Conservation (phyloP, 1,140 invertebrate genomes). For the Zaprionus africanus region DNA sequence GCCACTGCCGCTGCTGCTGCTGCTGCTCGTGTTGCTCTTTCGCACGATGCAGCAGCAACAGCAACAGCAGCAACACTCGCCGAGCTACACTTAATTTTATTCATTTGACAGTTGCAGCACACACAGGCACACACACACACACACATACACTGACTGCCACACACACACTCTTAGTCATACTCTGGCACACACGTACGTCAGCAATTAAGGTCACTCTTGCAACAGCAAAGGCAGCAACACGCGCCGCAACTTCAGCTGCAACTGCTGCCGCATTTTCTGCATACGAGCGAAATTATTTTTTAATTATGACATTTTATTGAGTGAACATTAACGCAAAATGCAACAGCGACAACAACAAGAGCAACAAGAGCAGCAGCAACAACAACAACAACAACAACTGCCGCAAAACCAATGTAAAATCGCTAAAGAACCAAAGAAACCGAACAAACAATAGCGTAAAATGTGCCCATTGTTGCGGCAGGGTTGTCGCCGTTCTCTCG, state of each 20-base stretch:
- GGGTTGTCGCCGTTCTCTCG: background rate
- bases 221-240: slow-evolving; percentile 18
- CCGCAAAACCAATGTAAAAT: slow-evolving; percentile 26
- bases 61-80: slow-evolving; percentile 35
- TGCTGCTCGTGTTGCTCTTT: slow-evolving; percentile 44
- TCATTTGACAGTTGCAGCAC: slow-evolving; percentile 79
- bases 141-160: background rate
- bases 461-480: slow-evolving; percentile 23
- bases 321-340: slow-evolving; percentile 71
- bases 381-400: slow-evolving; percentile 41
- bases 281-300: slow-evolving; percentile 67
- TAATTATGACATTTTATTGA: slow-evolving; percentile 82
- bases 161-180: slow-evolving; percentile 18
- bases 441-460: background rate
- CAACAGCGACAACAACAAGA: background rate
- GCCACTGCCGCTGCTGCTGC: slow-evolving; percentile 60
- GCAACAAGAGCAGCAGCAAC: background rate
- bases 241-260: slow-evolving; percentile 38
- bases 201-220: slow-evolving; percentile 77
- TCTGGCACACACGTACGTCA: slow-evolving; percentile 65
- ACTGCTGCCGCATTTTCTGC: slow-evolving; percentile 39
- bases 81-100: slow-evolving; percentile 80
- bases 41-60: slow-evolving; percentile 44
- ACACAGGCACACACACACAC: slow-evolving; percentile 31
- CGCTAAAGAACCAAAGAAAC: background rate